Base-by-base conservation (phyloP, 2,797 vertebrate species). In the Hirundo rustica region DNA sequence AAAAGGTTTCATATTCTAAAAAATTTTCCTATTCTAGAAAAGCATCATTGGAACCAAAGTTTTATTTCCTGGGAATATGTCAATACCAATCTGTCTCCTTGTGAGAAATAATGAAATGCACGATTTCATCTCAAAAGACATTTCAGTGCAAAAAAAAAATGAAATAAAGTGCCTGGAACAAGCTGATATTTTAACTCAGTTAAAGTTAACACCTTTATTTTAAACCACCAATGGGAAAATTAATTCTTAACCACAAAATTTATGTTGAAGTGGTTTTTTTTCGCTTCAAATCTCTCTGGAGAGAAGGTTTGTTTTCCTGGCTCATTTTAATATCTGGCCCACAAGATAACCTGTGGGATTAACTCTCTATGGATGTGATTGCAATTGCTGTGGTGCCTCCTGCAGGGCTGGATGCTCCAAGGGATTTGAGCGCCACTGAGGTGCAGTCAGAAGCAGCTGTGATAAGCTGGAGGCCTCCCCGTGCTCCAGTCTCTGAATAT, bases 401-500 rank as follows among this genome's bases (percentile, higher is more conserved):
- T 85, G 17, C 93, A 99, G 99, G 98, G 54, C 97, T 99, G 40
- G 99, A 99, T 79, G 97, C 98, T 73, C 99, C 99, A 16, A 98
- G 98, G 96, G 98, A 99, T 86, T 95, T 99, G 72, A 95, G 97
- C 55, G 98, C 98, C 88, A 98, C 96, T 32, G 99, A 99, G 71
- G 97, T 99, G 95, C 99, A 99, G 97, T 98, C 98, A 5, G 99
- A 99, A 96, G 98, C 98, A 30, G 98, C 98, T 34, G 81, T 98
- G 96, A 97, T 99, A 64, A 98, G 97, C 2, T 99, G 99, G 99
- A 98, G 96, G 91, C 97, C 98, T 16, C 99, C 99, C 8, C 98
- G 97, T 15, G 99, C 99, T 16, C 97, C 98, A 27, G 98, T 99
- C 97, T 99, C 98, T 0, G 99, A 97, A 3, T 99, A 99, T 97